Conservation (phyloP, 2,797 vertebrate species). For the Oryzias dopingdopingensis region DNA sequence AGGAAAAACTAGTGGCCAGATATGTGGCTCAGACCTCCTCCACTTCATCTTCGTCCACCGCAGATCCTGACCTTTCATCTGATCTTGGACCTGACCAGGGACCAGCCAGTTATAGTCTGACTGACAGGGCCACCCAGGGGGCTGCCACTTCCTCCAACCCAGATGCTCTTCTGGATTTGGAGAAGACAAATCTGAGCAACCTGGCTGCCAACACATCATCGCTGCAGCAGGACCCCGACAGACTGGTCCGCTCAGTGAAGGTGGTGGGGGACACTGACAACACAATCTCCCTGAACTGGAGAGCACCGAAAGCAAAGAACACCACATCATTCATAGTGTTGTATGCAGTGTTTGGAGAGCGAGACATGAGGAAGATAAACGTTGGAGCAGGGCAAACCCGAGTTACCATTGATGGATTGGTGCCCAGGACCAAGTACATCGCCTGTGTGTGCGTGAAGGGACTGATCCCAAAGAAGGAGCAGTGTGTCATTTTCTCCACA, state of each 20-base stretch:
- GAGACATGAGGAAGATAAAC: conserved; percentile 86
- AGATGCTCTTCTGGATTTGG: conserved; percentile 71
- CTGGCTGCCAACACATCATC: conserved; percentile 82
- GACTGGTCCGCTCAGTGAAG: conserved; percentile 87
- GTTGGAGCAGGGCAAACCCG: conserved; percentile 88
- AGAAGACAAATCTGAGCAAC: conserved; percentile 80
- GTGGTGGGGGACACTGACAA: conserved; percentile 93
- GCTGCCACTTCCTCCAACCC: conserved; percentile 56
- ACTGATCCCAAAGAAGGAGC: conserved; percentile 90
- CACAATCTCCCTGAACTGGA: conserved; percentile 91
- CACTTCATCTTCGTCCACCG: conserved; percentile 36
- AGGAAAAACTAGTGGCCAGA: conserved; percentile 84
- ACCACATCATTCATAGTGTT: conserved; percentile 88
- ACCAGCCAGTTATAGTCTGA: conserved; percentile 66
- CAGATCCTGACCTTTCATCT: conserved; percentile 44
- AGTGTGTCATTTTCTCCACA: conserved; percentile 97
- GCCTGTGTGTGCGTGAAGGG: conserved; percentile 90
- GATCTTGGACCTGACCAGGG: conserved; percentile 53
- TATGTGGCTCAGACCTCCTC: conserved; percentile 76
- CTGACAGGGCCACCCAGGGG: conserved; percentile 46
- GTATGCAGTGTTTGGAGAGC: conserved; percentile 90
- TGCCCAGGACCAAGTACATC: conserved; percentile 93
- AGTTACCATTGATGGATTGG: conserved; percentile 85
- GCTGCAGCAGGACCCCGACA: conserved; percentile 79
- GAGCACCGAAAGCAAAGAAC: conserved; percentile 86